phyloP scores from a whole-genome alignment of 2,113 vertebrate species.

The Aegithalos caudatus region DNA sequence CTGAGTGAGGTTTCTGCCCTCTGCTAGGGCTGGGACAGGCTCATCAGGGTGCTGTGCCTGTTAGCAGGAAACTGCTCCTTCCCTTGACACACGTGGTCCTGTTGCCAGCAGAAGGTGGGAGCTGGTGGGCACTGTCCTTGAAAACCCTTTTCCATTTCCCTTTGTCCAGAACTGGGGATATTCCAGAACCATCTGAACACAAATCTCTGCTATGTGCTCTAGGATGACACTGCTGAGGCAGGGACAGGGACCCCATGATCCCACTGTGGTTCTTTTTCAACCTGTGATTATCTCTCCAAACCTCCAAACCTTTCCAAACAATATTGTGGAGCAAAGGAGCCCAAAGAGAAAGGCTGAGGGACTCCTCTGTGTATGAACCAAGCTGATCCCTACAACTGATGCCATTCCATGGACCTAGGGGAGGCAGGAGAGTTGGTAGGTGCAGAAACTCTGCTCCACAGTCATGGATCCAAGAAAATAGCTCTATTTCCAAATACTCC shows the following conservation, averaged over 20 bases:
- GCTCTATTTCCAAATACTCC: neutral
- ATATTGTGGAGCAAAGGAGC: neutral
- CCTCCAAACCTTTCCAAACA: neutral
- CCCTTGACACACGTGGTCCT: neutral
- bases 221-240: neutral
- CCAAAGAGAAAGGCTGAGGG: neutral
- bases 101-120: neutral
- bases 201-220: neutral
- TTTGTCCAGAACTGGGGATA: neutral
- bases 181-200: neutral
- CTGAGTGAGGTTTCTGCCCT: neutral
- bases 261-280: neutral
- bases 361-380: accelerated
- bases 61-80: neutral
- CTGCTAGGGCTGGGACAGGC: neutral
- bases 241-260: no score
- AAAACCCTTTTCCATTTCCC: neutral
- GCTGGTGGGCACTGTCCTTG: neutral
- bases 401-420: neutral
- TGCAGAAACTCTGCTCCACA: neutral
- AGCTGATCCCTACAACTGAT: neutral
- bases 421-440: neutral
- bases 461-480: neutral
- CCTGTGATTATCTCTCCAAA: neutral
- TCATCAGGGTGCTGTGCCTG: neutral